These are phyloP conservation scores for Matsumyia berberina DNA, from an alignment of 2,888 invertebrate species.

Conservation along the genomic window DNA sequence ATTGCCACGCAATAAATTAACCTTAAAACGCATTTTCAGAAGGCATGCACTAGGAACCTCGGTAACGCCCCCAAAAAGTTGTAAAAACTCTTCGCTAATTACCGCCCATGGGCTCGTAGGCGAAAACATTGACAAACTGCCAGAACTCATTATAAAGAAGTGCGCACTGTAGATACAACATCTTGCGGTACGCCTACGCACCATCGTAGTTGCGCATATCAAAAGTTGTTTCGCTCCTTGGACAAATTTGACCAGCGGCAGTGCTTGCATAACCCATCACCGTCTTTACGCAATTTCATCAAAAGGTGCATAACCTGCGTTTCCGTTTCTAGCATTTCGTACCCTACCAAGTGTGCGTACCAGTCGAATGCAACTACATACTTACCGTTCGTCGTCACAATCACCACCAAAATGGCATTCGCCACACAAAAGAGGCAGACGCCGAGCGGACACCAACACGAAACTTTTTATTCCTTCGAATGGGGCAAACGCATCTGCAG, in stretches of 20 bases:
- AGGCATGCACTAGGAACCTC: slow-evolving; percentile 55
- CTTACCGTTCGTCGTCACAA: slow-evolving; percentile 21
- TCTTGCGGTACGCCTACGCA: slow-evolving; percentile 70
- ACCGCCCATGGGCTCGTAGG: slow-evolving; percentile 47
- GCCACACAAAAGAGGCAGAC: slow-evolving; percentile 20
- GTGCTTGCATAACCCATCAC: slow-evolving; percentile 50
- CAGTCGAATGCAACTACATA: slow-evolving; percentile 32
- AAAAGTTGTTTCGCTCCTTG: slow-evolving; percentile 62
- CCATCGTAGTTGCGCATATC: slow-evolving; percentile 36
- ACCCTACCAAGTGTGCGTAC: neutral
- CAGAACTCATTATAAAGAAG: slow-evolving; percentile 61
- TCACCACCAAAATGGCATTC: slow-evolving; percentile 37
- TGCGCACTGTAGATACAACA: slow-evolving; percentile 32
- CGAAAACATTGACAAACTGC: slow-evolving; percentile 73
- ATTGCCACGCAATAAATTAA: slow-evolving; percentile 63
- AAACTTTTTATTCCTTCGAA: slow-evolving; percentile 28
- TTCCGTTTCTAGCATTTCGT: slow-evolving; percentile 26
- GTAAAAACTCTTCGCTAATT: slow-evolving; percentile 60
- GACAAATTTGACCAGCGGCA: slow-evolving; percentile 67
- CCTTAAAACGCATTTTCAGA: slow-evolving; percentile 66
- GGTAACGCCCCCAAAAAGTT: slow-evolving; percentile 64
- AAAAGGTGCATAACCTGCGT: slow-evolving; percentile 43
- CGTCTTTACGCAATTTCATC: slow-evolving; percentile 62
- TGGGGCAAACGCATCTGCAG: slow-evolving; percentile 35
- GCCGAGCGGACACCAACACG: slow-evolving; percentile 20